These are phyloP conservation scores for Schmidtea mediterranea DNA, from an alignment of 1,140 invertebrate genomes.

Conservation along the genomic window DNA sequence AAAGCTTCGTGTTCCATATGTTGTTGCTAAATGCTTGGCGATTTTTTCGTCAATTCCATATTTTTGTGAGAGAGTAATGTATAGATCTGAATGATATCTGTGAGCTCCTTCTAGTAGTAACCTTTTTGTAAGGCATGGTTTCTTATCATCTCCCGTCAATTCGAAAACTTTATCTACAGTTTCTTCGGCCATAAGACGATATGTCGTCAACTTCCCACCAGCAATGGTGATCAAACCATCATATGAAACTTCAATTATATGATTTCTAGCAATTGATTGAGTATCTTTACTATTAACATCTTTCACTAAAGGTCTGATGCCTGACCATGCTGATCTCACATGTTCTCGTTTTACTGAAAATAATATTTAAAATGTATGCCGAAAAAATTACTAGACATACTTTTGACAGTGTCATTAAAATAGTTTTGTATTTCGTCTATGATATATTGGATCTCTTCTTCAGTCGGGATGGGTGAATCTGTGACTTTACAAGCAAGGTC, in stretches of 20 bases:
- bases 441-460: conserved; percentile 94
- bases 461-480: conserved; percentile 66
- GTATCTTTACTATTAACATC: conserved; percentile 83
- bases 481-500: conserved; percentile 74
- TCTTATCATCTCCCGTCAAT: conserved; percentile 14
- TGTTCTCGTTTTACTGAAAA: neutral
- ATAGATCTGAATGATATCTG: conserved; percentile 83
- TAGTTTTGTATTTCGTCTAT: conserved; percentile 41
- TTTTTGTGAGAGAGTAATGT: conserved; percentile 70
- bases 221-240: conserved; percentile 76
- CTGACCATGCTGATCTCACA: conserved; percentile 18
- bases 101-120: conserved; percentile 75
- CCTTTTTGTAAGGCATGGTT: conserved; percentile 40
- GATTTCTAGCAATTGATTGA: conserved; percentile 83
- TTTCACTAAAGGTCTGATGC: conserved; percentile 76
- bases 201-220: conserved; percentile 91
- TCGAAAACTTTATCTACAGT: conserved; percentile 42
- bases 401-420: neutral
- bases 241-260: conserved; percentile 74
- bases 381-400: too few species aligned
- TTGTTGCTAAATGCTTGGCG: conserved; percentile 73
- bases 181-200: conserved; percentile 60
- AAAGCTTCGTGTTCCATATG: conserved; percentile 88
- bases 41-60: conserved; percentile 38
- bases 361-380: too few species aligned